Conservation (phyloP, 1,140 invertebrate species). For the Cephus cinctus region DNA sequence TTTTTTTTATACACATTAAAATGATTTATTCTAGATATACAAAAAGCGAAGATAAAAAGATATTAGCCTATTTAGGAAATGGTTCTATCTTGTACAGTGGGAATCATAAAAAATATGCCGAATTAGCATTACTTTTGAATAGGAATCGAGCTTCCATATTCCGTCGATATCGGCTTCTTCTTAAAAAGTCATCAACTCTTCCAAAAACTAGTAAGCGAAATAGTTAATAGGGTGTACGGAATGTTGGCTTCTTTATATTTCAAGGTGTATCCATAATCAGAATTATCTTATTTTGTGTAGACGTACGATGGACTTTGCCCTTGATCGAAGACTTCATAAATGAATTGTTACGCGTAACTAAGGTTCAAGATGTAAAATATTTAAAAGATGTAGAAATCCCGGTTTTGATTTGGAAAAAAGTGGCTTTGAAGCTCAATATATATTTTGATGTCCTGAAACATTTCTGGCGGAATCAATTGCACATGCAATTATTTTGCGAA, state of each 20-base stretch:
- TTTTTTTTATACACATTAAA: background rate
- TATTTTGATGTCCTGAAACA: conserved; percentile 18
- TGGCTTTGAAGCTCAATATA: conserved; percentile 35
- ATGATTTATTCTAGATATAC: conserved; percentile 19
- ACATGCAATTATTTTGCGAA: conserved; percentile 41
- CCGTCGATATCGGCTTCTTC: conserved; percentile 20
- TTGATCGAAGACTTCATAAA: conserved; percentile 28
- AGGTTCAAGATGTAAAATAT: conserved; percentile 31
- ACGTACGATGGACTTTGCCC: conserved; percentile 20
- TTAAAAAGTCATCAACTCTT: background rate
- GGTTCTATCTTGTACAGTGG: conserved; percentile 15
- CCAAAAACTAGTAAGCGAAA: background rate
- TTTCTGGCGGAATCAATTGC: conserved; percentile 39
- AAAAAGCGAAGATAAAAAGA: conserved; percentile 15
- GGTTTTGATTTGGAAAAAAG: conserved; percentile 33
- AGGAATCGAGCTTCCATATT: conserved; percentile 24
- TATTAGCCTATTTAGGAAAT: conserved; percentile 8
- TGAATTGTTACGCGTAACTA: conserved; percentile 26
- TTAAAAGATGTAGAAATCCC: conserved; percentile 37
- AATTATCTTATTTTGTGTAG: no score
- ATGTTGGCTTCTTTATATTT: background rate
- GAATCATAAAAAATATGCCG: conserved; percentile 12
- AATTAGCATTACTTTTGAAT: conserved; percentile 24
- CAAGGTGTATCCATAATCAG: conserved; percentile 9
- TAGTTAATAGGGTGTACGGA: background rate